These are phyloP conservation scores for Pangasius sanitwongsei DNA, from an alignment of 2,797 vertebrate species.

Conservation along the genomic window DNA sequence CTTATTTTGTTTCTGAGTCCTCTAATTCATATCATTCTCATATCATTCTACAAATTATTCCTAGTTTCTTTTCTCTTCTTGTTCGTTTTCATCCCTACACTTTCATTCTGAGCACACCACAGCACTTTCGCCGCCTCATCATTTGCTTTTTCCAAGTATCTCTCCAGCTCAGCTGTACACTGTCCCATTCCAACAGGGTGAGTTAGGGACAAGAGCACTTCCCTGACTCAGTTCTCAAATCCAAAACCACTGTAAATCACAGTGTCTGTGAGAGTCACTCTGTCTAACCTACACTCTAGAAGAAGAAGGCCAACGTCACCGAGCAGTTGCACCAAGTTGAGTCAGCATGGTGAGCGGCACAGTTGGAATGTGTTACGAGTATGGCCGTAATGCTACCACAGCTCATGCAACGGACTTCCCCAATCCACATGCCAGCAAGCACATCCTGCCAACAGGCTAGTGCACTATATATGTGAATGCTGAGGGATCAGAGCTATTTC, in stretches of 20 bases:
- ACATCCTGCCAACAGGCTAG: conserved; percentile 5
- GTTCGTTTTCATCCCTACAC: background rate
- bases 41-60: background rate
- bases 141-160: conserved; percentile 13
- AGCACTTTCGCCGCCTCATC: background rate
- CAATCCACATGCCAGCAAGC: conserved; percentile 21
- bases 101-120: background rate
- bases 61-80: background rate
- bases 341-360: conserved; percentile 42
- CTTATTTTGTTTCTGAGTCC: background rate
- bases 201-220: conserved; percentile 9
- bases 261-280: background rate
- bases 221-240: conserved; percentile 27
- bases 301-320: conserved; percentile 14
- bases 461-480: background rate
- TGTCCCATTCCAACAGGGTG: conserved; percentile 22
- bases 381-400: conserved; percentile 15
- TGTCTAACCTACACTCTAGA: background rate
- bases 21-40: background rate
- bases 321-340: conserved; percentile 35
- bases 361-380: conserved; percentile 43
- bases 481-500: background rate
- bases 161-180: conserved; percentile 8
- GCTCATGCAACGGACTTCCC: conserved; percentile 36
- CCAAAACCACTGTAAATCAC: conserved; percentile 34